These are phyloP conservation scores for Dreissena rostriformis DNA, from an alignment of 1,140 invertebrate genomes.

Conservation along the genomic window DNA sequence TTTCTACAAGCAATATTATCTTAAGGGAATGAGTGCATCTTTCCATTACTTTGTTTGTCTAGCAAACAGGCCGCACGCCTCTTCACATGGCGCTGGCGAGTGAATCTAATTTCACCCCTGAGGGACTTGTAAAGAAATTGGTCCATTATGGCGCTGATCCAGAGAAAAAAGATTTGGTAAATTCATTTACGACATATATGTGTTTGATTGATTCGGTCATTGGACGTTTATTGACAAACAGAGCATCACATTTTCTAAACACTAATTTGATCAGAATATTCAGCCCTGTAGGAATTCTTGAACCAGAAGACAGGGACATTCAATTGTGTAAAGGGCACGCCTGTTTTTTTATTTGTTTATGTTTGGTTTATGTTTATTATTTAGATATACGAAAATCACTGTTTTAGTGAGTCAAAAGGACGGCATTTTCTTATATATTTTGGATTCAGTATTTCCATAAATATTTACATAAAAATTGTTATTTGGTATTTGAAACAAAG, in stretches of 20 bases:
- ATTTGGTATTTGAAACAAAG: too few relatives aligned
- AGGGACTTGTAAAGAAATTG: background rate
- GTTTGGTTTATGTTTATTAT: too few relatives aligned
- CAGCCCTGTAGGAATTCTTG: conserved; percentile 4
- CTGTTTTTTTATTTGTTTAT: too few relatives aligned
- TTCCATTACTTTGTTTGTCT: background rate
- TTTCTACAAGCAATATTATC: background rate
- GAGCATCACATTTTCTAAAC: background rate
- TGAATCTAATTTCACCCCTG: background rate
- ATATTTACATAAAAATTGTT: too few relatives aligned
- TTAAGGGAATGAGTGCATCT: background rate
- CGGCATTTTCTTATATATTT: too few relatives aligned
- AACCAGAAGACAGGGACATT: background rate
- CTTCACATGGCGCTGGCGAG: conserved; percentile 27
- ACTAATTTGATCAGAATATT: background rate
- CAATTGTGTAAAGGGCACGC: conserved; percentile 12
- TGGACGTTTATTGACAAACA: background rate
- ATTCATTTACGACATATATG: background rate
- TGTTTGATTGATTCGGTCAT: background rate
- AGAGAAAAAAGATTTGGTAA: conserved; percentile 19
- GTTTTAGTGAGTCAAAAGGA: background rate
- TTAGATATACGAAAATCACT: too few relatives aligned
- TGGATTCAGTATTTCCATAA: too few relatives aligned
- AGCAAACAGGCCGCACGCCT: conserved; percentile 36
- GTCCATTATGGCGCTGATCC: conserved; percentile 13